Conservation (phyloP, 2,888 invertebrate species). For the Neoascia interrupta region DNA sequence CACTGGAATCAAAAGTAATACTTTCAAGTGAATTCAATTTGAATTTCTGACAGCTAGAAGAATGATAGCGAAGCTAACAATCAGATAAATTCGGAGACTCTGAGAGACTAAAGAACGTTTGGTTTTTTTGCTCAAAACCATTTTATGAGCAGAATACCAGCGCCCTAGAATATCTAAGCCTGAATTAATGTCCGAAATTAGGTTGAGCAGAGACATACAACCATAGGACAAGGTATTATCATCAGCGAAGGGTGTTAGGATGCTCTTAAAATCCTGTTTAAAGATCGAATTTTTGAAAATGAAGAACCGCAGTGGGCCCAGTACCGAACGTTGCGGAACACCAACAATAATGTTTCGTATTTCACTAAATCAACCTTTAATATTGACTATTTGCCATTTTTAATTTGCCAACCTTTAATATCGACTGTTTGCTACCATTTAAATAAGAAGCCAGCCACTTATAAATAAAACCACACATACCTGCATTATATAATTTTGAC, state of each 20-base stretch:
- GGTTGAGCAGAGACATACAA: not conserved
- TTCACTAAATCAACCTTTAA: too few relatives aligned
- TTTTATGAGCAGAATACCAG: slow-evolving; percentile 15
- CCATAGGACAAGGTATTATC: not conserved
- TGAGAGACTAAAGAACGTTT: not conserved
- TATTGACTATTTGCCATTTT: too few relatives aligned
- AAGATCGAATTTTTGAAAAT: not conserved
- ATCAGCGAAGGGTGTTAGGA: not conserved
- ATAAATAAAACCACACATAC: not conserved
- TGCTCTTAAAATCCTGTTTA: not conserved
- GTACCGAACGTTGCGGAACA: too few relatives aligned
- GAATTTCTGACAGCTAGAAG: not conserved
- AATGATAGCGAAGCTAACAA: not conserved
- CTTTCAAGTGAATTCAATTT: not conserved
- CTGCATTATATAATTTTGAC: not conserved
- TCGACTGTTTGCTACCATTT: too few relatives aligned
- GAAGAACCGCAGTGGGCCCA: too few relatives aligned
- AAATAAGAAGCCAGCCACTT: too few relatives aligned
- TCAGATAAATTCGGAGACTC: not conserved
- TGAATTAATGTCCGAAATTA: not conserved
- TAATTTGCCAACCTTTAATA: too few relatives aligned
- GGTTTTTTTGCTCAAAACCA: slow-evolving; percentile 1
- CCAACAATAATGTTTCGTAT: too few relatives aligned
- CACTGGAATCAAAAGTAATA: not conserved
- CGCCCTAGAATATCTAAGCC: slow-evolving; percentile 2